These are phyloP conservation scores for Acrobasis repandana DNA, from an alignment of 2,888 invertebrate species.

Conservation along the genomic window DNA sequence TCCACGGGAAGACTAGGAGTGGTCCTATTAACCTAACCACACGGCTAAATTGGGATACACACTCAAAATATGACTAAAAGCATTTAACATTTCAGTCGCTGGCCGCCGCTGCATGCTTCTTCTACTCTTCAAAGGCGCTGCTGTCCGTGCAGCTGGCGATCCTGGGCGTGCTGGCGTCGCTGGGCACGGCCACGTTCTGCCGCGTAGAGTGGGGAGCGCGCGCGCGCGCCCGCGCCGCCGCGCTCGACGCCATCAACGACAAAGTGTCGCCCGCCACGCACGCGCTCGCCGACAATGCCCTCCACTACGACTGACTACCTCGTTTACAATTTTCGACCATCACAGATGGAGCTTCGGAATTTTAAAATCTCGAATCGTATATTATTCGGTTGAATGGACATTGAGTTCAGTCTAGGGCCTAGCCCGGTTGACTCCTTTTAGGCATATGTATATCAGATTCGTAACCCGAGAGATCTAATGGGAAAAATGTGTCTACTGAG, in stretches of 20 bases:
- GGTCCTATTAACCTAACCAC: too few relatives aligned
- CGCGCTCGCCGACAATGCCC: constrained; percentile 63
- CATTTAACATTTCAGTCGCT: constrained; percentile 84
- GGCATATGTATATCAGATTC: too few relatives aligned
- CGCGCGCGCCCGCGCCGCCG: constrained; percentile 57
- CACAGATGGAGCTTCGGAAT: not conserved
- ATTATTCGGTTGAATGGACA: not conserved
- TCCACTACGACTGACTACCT: constrained; percentile 65
- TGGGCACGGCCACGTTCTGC: constrained; percentile 90
- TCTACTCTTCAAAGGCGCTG: constrained; percentile 88
- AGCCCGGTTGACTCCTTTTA: not conserved
- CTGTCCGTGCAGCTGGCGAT: constrained; percentile 89
- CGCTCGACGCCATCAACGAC: constrained; percentile 55
- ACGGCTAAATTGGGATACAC: too few relatives aligned
- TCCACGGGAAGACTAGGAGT: too few relatives aligned
- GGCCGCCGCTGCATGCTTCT: constrained; percentile 92
- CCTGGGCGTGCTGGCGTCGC: constrained; percentile 85
- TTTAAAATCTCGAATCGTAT: not conserved
- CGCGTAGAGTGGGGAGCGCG: constrained; percentile 86
- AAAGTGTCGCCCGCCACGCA: constrained; percentile 58
- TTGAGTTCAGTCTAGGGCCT: not conserved
- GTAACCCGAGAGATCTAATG: too few relatives aligned
- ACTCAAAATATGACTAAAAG: too few relatives aligned
- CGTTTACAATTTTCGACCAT: not conserved
- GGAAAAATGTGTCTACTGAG: not conserved